Evolutionary conservation across 2,797 vertebrate genomes (phyloP).

Genomic region (Myripristis jacobus): DNA sequence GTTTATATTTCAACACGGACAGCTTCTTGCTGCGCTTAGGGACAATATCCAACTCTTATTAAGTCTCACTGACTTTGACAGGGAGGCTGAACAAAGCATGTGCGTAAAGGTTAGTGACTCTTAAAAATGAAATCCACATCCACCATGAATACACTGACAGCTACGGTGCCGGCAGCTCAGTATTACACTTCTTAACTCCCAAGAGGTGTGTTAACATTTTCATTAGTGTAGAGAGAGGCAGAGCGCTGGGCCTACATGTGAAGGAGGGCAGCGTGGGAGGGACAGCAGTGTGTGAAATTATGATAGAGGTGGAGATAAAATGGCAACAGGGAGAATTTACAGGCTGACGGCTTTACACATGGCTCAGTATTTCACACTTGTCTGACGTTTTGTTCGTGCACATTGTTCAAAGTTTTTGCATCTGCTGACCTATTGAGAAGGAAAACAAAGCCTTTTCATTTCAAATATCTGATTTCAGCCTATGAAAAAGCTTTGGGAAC

Average conservation of each 20-base stretch:
- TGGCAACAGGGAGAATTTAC: not conserved
- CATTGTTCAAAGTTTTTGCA: not conserved
- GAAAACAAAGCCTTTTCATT: not conserved
- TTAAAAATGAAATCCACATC: not conserved
- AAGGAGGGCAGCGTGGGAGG: constrained; percentile 2
- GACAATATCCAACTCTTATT: not conserved
- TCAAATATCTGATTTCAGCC: not conserved
- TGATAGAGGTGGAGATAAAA: not conserved
- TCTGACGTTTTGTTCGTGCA: not conserved
- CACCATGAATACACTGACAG: not conserved
- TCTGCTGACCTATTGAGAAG: not conserved
- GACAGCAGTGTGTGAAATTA: not conserved
- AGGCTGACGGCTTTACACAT: not conserved
- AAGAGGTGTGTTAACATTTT: constrained; percentile 8
- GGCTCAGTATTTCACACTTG: not conserved
- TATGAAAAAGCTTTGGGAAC: not conserved
- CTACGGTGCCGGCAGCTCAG: not conserved
- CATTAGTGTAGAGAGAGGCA: constrained; percentile 3
- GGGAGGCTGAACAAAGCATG: not conserved
- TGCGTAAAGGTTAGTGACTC: not conserved
- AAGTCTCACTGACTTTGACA: not conserved
- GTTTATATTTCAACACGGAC: not conserved
- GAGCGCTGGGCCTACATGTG: not conserved
- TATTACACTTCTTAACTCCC: not conserved
- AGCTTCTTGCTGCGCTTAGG: not conserved